A percentile compares a stretch with the other conserved stretches of the same genome.
Conservation (phyloP, 2,797 vertebrate genomes). For the Danio albolineatus region DNA sequence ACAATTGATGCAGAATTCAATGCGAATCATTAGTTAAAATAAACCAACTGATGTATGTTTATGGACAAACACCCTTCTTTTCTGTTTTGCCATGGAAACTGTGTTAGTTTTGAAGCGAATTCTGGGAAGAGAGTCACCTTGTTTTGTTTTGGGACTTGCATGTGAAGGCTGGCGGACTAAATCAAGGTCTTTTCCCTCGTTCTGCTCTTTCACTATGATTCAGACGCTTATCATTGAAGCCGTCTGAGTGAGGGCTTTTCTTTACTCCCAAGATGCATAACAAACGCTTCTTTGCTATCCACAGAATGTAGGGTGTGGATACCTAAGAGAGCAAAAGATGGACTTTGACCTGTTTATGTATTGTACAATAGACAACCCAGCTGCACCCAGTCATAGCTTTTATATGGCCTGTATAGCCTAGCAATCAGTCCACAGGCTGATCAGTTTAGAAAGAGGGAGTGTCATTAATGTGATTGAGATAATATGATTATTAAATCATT, state of each 20-base stretch:
- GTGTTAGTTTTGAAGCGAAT: background rate
- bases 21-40: background rate
- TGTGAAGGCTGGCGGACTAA: slow-evolving; percentile 44
- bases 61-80: slow-evolving; percentile 13
- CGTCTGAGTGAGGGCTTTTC: slow-evolving; percentile 42
- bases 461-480: slow-evolving; percentile 23
- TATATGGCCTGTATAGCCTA: slow-evolving; percentile 31
- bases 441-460: slow-evolving; percentile 22
- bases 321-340: slow-evolving; percentile 34
- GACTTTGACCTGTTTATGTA: slow-evolving; percentile 55
- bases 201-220: slow-evolving; percentile 42
- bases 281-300: slow-evolving; percentile 13
- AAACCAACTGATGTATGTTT: background rate
- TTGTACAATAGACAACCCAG: slow-evolving; percentile 35
- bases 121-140: slow-evolving; percentile 34
- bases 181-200: slow-evolving; percentile 50
- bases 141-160: slow-evolving; percentile 42
- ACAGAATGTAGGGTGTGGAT: slow-evolving; percentile 46
- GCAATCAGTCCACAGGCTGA: slow-evolving; percentile 49
- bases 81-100: slow-evolving; percentile 23
- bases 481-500: slow-evolving; percentile 23
- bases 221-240: slow-evolving; percentile 32
- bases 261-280: slow-evolving; percentile 36
- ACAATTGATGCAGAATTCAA: no score
- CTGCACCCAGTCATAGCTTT: slow-evolving; percentile 53